phyloP scores from a whole-genome alignment of 1,140 invertebrate genomes.

The Babylonia areolata region DNA sequence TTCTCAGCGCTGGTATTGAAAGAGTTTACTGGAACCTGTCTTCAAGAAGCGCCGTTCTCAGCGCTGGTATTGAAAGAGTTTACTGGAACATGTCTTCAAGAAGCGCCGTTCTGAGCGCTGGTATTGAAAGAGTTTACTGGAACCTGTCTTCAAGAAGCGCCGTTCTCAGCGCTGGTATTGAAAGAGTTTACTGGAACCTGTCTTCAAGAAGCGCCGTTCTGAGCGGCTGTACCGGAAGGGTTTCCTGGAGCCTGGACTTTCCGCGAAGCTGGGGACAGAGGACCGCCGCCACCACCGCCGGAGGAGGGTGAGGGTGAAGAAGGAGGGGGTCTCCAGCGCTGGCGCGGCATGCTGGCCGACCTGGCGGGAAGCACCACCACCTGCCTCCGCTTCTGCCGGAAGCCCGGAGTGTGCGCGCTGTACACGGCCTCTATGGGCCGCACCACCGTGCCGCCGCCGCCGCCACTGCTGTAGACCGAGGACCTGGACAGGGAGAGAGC shows the following conservation, averaged over 20 bases:
- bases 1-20: too few species aligned
- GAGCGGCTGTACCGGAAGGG: background rate
- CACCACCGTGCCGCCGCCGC: conserved; percentile 15
- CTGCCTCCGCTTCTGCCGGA: conserved; percentile 16
- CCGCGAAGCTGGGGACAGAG: too few species aligned
- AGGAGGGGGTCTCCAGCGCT: background rate
- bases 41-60: background rate
- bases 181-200: too few species aligned
- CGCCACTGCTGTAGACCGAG: background rate
- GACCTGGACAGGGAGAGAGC: background rate
- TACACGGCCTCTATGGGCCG: conserved; percentile 39
- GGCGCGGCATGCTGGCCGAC: background rate
- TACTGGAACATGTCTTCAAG: too few species aligned
- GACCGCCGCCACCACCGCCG: too few species aligned
- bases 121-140: too few species aligned
- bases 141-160: too few species aligned
- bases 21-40: too few species aligned
- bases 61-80: background rate
- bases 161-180: too few species aligned
- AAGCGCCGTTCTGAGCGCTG: too few species aligned
- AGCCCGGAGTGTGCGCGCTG: conserved; percentile 11
- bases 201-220: background rate
- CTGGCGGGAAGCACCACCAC: conserved; percentile 27
- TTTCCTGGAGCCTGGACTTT: background rate
- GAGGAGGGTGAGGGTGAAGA: background rate